Evolutionary conservation across 2,888 invertebrate genomes (phyloP), one percentile per base, ranked within the genome.

Genomic region (Laspeyria flexula): DNA sequence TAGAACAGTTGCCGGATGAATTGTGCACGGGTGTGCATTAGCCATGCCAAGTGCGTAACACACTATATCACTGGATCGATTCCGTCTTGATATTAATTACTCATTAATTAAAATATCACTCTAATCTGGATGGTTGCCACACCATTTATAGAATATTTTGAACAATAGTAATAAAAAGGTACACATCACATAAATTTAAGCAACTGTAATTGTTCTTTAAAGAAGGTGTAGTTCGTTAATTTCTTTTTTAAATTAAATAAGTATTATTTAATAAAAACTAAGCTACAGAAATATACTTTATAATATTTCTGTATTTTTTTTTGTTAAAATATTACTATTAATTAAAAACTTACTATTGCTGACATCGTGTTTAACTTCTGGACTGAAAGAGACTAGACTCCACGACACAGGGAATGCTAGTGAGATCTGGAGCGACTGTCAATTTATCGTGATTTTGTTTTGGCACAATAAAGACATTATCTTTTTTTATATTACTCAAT

Each of bases 91-190:
- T 75, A 80, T 82, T 81, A 80, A 83, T 85, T 76, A 73, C 55
- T 59, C 56, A 77, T 76, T 76, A 79, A 83, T 80, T 70, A 77
- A 75, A 80, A 80, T 82, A 75, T 66, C 59, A 61, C 38, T 53
- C 53, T 47, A 54, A 53, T 71, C 75, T 85, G 85, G 84, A 79
- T 61, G 54, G 34, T 55, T 81, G 86, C 87, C 88, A 87, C 60
- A 55, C 43, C 61, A 60, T 69, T 71, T 59, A 53, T 60, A 41
- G 40, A 61, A 60, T 63, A 57, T 46, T 73, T 73, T 56, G 67
- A 68, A 62, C 56, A 61, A 68, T 55, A 65, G 57, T 63, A 69
- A 65, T 56, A 49, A 55, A 61, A 57, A 34, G 16, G 15, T n/a
- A 15, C 15, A 34, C 42, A 18, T 13, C 12, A 31, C 7, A n/a